Evolutionary conservation across 2,113 vertebrate genomes (phyloP), one percentile per base, ranked within the genome.

Genomic region (Rhizomys pruinosus): DNA sequence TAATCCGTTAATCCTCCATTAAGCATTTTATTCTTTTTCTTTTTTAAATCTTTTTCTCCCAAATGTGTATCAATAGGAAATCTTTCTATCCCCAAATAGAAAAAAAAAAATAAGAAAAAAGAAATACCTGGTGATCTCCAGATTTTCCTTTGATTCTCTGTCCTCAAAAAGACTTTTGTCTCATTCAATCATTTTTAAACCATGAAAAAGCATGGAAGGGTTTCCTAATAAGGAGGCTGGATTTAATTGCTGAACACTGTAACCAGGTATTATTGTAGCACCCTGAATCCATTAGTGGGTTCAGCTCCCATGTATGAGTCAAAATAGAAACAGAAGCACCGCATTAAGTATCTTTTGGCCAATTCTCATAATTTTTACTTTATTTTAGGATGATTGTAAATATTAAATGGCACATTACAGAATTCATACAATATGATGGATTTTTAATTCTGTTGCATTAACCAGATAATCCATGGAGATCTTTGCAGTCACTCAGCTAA

Each of bases 361-460:
- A 37, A 1, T 89, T 77, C 23, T 90, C 71, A 91, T 71, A 12
- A 91, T 69, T n/a, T n/a, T n/a, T 57, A 59, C 71, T 22, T 20
- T 89, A 27, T 37, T 82, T 55, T 88, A 3, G 9, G 9, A 80
- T n/a, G 12, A 73, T 0, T 61, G 11, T 16, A 79, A 87, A 96
- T 79, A 52, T 74, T 15, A 89, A 92, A 74, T 78, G 19, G 25
- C 23, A 80, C 13, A 76, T 29, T 80, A 87, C 64, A 17, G 87
- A 90, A 63, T 78, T 44, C 25, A 52, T 55, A 34, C 9, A 17
- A 0, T 71, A 13, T 52, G 10, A 71, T 79, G 27, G 11, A n/a
- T 84, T 77, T 66, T 95, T 72, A 85, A 72, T 78, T 11, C 81
- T 25, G 69, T 59, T 73, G 27, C 86, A 64, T 86, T 68, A 92